Evolutionary conservation across 2,888 invertebrate genomes (phyloP).

Genomic region (Mesorhabditis spiculigera): DNA sequence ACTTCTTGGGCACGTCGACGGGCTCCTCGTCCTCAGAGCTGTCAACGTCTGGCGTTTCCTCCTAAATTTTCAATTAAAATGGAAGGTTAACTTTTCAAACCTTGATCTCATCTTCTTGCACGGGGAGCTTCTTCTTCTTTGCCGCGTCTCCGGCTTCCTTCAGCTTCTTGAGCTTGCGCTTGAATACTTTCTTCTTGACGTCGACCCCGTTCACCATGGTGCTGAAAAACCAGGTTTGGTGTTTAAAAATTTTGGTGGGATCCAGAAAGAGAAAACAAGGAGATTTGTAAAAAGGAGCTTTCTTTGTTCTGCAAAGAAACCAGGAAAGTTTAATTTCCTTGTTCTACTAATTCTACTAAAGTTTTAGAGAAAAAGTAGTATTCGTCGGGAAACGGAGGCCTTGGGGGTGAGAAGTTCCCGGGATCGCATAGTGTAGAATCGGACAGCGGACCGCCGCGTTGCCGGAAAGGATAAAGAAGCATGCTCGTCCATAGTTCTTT

Average conservation of each 20-base stretch:
- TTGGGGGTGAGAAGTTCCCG: too few relatives aligned
- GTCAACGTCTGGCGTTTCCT: slow-evolving; percentile 21
- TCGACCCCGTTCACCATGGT: slow-evolving; percentile 34
- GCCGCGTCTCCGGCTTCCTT: slow-evolving; percentile 22
- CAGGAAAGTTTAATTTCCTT: too few relatives aligned
- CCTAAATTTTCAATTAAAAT: slow-evolving; percentile 11
- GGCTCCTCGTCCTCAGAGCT: slow-evolving; percentile 55
- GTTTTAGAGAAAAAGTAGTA: too few relatives aligned
- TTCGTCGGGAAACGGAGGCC: too few relatives aligned
- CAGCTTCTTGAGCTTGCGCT: slow-evolving; percentile 51
- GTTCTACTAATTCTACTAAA: too few relatives aligned
- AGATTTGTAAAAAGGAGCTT: too few relatives aligned
- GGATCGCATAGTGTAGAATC: too few relatives aligned
- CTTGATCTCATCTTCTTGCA: neutral
- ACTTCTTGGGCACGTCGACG: slow-evolving; percentile 59
- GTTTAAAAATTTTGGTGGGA: neutral
- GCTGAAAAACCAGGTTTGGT: neutral
- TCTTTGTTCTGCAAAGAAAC: too few relatives aligned
- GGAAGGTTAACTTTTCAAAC: slow-evolving; percentile 9
- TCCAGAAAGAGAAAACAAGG: neutral
- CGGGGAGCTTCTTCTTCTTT: too few relatives aligned
- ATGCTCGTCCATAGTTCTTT: too few relatives aligned
- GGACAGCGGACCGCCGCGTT: too few relatives aligned
- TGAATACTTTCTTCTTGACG: slow-evolving; percentile 54
- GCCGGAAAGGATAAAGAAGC: too few relatives aligned